Evolutionary conservation across 92 coral and sea anemone species (phyloP).

Genomic region (Virgularia gustaviana): DNA sequence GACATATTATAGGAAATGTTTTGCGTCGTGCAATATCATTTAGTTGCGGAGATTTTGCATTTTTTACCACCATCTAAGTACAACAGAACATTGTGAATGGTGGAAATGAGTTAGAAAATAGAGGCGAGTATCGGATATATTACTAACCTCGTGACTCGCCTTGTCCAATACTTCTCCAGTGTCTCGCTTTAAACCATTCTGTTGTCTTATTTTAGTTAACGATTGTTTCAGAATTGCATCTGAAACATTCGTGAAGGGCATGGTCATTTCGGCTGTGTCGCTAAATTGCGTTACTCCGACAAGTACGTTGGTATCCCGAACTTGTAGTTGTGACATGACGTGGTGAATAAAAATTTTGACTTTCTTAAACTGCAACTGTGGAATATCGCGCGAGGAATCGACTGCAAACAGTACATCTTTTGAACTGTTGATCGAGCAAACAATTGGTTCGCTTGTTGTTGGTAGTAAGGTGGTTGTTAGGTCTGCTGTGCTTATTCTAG

Average conservation of each 20-base stretch:
- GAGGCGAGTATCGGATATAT: too few relatives aligned
- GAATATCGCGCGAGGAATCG: slow-evolving; percentile 3
- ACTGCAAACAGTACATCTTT: slow-evolving; percentile 29
- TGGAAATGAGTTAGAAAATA: too few relatives aligned
- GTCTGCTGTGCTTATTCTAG: neutral
- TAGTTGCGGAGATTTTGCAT: too few relatives aligned
- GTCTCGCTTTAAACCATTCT: neutral
- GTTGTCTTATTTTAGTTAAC: neutral
- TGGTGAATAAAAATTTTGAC: neutral
- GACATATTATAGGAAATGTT: neutral
- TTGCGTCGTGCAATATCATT: neutral
- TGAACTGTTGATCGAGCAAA: neutral
- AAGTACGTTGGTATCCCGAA: neutral
- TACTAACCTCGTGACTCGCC: slow-evolving; percentile 26
- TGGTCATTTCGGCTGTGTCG: neutral
- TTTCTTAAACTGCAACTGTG: neutral
- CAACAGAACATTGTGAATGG: too few relatives aligned
- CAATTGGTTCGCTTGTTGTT: neutral
- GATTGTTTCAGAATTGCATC: neutral
- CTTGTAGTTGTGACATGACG: neutral
- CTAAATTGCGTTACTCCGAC: slow-evolving; percentile 28
- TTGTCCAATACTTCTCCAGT: slow-evolving; percentile 27
- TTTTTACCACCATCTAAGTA: too few relatives aligned
- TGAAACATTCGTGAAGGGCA: neutral
- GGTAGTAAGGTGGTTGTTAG: neutral